phyloP scores from a whole-genome alignment of 2,888 invertebrate species.

The Apotomis turbidana region DNA sequence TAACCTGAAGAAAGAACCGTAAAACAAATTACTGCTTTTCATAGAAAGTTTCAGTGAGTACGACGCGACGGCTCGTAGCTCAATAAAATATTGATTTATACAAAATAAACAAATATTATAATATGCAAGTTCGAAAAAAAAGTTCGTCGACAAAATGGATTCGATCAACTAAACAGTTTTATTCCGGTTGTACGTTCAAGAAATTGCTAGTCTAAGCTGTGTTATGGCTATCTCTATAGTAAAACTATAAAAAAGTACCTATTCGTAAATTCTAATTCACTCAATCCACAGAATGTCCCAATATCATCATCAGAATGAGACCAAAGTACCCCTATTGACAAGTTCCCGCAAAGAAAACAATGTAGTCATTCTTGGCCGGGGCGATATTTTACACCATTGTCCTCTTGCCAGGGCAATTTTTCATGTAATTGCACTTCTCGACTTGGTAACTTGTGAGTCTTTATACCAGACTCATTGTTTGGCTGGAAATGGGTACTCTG shows the following conservation, averaged over 20 bases:
- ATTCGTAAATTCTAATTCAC: constrained; percentile 17
- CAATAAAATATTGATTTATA: no score
- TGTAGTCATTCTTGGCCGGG: constrained; percentile 29
- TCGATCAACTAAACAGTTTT: no score
- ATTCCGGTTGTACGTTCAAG: no score
- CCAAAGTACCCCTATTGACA: constrained; percentile 36
- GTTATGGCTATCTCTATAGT: no score
- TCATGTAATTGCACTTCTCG: constrained; percentile 53
- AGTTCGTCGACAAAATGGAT: no score
- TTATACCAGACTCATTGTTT: constrained; percentile 34
- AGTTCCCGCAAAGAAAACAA: constrained; percentile 41
- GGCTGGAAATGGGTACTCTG: constrained; percentile 29
- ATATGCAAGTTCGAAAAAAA: no score
- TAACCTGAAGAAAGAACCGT: no score
- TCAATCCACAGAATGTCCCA: constrained; percentile 16
- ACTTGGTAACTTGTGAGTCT: constrained; percentile 35
- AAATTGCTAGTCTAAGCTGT: background rate
- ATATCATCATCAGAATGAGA: constrained; percentile 32
- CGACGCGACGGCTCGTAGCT: no score
- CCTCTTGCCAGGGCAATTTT: constrained; percentile 49
- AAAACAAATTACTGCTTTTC: no score
- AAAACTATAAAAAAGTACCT: no score
- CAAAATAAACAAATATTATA: no score
- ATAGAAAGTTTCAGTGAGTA: no score
- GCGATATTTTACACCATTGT: constrained; percentile 54